Conservation (phyloP, 2,888 invertebrate species). For the Lithophane socia region DNA sequence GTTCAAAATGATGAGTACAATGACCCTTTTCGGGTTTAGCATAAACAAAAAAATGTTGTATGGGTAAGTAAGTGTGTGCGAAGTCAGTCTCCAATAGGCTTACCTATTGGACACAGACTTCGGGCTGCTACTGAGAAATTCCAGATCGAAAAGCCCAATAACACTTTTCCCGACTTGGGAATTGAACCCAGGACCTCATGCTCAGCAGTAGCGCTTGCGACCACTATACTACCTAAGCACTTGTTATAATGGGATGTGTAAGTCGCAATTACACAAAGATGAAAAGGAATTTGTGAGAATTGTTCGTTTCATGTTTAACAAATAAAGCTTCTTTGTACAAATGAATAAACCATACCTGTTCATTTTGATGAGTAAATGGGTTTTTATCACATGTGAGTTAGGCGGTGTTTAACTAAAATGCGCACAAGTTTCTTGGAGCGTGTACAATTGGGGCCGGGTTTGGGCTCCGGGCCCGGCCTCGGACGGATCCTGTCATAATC, state of each 20-base stretch:
- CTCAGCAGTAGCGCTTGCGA: neutral
- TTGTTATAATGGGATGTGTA: conserved; percentile 24
- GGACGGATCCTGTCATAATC: conserved; percentile 70
- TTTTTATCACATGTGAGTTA: conserved; percentile 51
- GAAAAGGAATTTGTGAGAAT: conserved; percentile 35
- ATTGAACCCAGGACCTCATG: neutral
- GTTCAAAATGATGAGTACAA: no score
- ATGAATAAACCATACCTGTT: conserved; percentile 40
- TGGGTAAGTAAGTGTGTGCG: no score
- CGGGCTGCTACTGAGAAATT: neutral
- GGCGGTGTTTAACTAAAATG: conserved; percentile 70
- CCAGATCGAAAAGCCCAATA: neutral
- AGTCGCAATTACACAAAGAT: conserved; percentile 38
- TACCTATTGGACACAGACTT: neutral
- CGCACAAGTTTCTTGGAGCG: conserved; percentile 75
- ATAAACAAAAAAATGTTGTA: no score
- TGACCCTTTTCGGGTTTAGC: no score
- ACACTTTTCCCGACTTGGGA: neutral
- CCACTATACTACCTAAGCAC: neutral
- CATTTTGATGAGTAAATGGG: conserved; percentile 40
- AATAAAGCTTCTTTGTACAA: conserved; percentile 35
- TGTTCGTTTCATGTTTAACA: conserved; percentile 35
- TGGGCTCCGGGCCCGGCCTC: conserved; percentile 37
- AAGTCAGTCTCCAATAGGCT: no score
- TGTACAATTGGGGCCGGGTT: conserved; percentile 71